Evolutionary conservation across 2,797 vertebrate species (phyloP).

Genomic region (Moxostoma hubbsi): DNA sequence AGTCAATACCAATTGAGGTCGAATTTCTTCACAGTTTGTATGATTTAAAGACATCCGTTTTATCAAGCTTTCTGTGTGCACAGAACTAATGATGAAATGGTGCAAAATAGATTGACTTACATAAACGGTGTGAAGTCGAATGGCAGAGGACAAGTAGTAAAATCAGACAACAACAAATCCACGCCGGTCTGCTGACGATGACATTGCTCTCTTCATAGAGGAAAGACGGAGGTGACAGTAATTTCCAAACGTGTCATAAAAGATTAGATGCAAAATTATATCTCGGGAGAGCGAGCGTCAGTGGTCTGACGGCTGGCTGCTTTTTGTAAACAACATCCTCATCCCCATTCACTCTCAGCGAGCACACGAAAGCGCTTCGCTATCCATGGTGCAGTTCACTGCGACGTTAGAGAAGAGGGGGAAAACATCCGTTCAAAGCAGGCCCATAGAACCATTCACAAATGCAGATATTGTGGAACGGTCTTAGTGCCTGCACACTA

Average conservation of each 20-base stretch:
- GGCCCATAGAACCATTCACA: constrained; percentile 58
- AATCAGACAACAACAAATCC: constrained; percentile 83
- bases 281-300: constrained; percentile 65
- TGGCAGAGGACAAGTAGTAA: constrained; percentile 68
- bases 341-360: constrained; percentile 64
- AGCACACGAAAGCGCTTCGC: constrained; percentile 64
- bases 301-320: constrained; percentile 68
- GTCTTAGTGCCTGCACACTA: background rate
- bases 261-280: constrained; percentile 62
- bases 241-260: constrained; percentile 75
- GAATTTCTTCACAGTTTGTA: constrained; percentile 44
- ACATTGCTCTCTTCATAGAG: constrained; percentile 76
- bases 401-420: constrained; percentile 70
- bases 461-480: constrained; percentile 26
- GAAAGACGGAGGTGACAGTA: constrained; percentile 52
- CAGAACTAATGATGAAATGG: constrained; percentile 56
- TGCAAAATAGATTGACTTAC: constrained; percentile 70
- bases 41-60: constrained; percentile 5
- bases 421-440: constrained; percentile 59
- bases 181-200: constrained; percentile 77
- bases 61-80: constrained; percentile 15
- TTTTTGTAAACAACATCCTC: constrained; percentile 75
- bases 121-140: constrained; percentile 59
- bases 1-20: constrained; percentile 49
- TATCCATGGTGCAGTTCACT: constrained; percentile 74